Percentiles rank a stretch among this genome's conserved stretches.
Evolutionary conservation across 2,888 invertebrate genomes (phyloP).

Genomic region (Arge pagana): DNA sequence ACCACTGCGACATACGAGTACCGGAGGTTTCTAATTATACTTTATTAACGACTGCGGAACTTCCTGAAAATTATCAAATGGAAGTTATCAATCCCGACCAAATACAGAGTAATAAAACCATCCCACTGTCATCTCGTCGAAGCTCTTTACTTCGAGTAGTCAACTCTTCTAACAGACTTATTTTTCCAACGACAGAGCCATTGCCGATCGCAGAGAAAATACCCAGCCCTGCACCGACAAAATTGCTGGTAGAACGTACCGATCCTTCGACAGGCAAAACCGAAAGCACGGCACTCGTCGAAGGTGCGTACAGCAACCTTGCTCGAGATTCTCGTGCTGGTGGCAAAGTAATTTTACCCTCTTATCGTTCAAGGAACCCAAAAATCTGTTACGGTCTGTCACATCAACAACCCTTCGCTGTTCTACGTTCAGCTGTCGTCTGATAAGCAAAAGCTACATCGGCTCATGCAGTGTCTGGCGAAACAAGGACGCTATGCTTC

Average conservation of each 20-base stretch:
- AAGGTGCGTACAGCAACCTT: no score
- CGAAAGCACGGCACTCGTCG: slow-evolving; percentile 27
- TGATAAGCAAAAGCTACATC: slow-evolving; percentile 21
- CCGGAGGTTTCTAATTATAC: slow-evolving; percentile 52
- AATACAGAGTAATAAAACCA: slow-evolving; percentile 1
- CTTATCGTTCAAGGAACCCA: no score
- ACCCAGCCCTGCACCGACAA: background rate
- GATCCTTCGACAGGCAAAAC: background rate
- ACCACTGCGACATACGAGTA: slow-evolving; percentile 59
- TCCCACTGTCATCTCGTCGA: no score
- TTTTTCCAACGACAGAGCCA: no score
- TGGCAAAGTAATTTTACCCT: no score
- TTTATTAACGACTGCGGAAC: slow-evolving; percentile 50
- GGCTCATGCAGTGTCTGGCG: slow-evolving; percentile 32
- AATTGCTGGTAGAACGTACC: background rate
- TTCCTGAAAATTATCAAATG: slow-evolving; percentile 56
- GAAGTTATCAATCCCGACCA: slow-evolving; percentile 50
- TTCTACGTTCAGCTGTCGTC: slow-evolving; percentile 64
- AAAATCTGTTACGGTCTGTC: slow-evolving; percentile 63
- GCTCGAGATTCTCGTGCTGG: no score
- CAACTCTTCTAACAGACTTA: no score
- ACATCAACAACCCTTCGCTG: slow-evolving; percentile 66
- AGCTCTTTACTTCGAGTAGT: no score
- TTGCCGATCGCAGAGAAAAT: no score
- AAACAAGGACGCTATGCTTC: slow-evolving; percentile 31